Conservation (phyloP, 1,140 invertebrate species). For the Armadillidium nasatum region DNA sequence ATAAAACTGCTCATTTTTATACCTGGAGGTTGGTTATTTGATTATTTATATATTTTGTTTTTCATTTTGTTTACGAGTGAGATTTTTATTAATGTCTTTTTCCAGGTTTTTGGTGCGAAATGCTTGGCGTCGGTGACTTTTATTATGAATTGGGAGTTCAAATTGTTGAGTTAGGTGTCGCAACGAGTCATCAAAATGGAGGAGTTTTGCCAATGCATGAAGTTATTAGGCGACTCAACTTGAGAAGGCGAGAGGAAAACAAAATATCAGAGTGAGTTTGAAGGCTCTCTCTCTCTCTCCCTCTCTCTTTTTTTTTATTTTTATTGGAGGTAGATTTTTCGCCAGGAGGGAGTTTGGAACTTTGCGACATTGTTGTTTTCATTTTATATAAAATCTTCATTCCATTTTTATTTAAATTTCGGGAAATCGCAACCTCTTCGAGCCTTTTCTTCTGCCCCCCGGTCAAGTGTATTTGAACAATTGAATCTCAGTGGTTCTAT, state of each 20-base stretch:
- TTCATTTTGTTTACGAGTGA: no score
- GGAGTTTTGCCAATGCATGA: conserved; percentile 49
- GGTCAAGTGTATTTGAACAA: no score
- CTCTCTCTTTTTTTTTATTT: background rate
- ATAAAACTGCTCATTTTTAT: no score
- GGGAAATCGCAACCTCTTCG: no score
- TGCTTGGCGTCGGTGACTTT: conserved; percentile 96
- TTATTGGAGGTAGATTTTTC: background rate
- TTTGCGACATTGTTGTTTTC: no score
- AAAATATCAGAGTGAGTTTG: conserved; percentile 30
- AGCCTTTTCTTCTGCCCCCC: no score
- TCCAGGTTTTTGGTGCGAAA: conserved; percentile 87
- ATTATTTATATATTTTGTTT: no score
- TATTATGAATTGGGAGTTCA: conserved; percentile 98
- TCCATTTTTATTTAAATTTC: no score
- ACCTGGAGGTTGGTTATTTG: no score
- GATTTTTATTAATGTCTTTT: conserved; percentile 27
- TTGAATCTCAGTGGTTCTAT: no score
- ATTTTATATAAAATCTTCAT: no score
- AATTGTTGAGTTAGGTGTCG: conserved; percentile 94
- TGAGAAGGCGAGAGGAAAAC: conserved; percentile 30
- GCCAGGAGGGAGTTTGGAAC: no score
- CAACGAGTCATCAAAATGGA: conserved; percentile 65
- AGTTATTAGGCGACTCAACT: conserved; percentile 32
- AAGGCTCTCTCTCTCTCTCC: background rate